These are phyloP conservation scores for Diadema setosum DNA, from an alignment of 35 echinoderm and acorn worm genomes.

Conservation along the genomic window DNA sequence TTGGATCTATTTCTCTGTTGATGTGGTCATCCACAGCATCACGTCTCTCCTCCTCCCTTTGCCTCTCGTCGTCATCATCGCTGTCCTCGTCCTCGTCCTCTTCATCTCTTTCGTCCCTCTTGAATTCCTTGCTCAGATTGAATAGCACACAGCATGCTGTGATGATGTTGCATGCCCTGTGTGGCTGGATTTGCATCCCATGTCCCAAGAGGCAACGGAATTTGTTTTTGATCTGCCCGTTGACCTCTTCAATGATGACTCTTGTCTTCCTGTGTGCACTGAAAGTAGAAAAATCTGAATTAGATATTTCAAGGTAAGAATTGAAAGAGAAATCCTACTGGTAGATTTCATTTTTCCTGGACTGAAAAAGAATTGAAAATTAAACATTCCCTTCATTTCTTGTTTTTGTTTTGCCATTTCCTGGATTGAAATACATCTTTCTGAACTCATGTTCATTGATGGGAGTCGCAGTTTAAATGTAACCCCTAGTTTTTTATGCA, in stretches of 20 bases:
- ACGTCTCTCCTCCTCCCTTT: neutral
- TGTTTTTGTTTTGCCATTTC: too few relatives aligned
- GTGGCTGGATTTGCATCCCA: slow-evolving; percentile 68
- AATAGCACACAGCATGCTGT: slow-evolving; percentile 74
- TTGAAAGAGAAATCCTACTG: too few relatives aligned
- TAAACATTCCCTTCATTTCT: too few relatives aligned
- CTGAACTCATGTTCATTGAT: too few relatives aligned
- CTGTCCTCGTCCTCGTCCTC: neutral
- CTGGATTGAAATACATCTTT: too few relatives aligned
- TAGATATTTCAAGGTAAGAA: neutral
- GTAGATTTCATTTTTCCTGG: too few relatives aligned
- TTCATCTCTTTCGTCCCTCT: neutral
- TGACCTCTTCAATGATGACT: slow-evolving; percentile 55
- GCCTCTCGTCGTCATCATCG: neutral
- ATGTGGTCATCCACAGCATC: neutral
- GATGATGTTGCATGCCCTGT: slow-evolving; percentile 45
- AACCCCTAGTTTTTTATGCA: too few relatives aligned
- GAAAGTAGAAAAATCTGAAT: neutral
- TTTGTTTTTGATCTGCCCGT: slow-evolving; percentile 68
- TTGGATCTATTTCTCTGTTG: neutral
- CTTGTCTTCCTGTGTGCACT: slow-evolving; percentile 28
- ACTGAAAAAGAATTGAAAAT: too few relatives aligned
- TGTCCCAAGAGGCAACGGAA: slow-evolving; percentile 61
- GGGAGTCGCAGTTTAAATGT: too few relatives aligned
- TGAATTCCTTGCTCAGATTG: slow-evolving; percentile 63